A percentile compares a stretch with the other conserved stretches of the same genome.
These are phyloP conservation scores for Melipona bicolor DNA, from an alignment of 2,888 invertebrate species.

Conservation along the genomic window DNA sequence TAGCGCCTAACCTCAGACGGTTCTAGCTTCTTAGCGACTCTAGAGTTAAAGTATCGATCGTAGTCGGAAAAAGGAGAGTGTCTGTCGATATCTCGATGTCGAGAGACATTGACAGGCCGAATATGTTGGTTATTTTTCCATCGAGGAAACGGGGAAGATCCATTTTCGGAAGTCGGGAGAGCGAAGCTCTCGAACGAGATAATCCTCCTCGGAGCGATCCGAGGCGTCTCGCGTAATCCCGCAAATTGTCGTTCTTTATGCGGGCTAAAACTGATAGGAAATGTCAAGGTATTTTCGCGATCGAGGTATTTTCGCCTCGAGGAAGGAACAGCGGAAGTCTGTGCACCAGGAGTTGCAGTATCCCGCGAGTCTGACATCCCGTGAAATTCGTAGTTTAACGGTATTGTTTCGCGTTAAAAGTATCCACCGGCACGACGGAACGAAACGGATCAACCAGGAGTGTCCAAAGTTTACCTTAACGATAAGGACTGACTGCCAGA, in stretches of 20 bases:
- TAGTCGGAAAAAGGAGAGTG: neutral
- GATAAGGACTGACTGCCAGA: slow-evolving; percentile 46
- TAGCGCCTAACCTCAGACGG: neutral
- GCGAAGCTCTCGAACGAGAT: neutral
- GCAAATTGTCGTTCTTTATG: slow-evolving; percentile 1
- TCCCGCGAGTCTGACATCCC: neutral
- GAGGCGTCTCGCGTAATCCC: neutral
- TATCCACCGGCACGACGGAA: neutral
- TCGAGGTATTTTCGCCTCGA: neutral
- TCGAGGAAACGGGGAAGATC: neutral
- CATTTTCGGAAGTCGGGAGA: neutral
- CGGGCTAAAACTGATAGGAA: slow-evolving; percentile 3
- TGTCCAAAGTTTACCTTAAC: slow-evolving; percentile 43
- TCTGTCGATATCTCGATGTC: slow-evolving; percentile 30
- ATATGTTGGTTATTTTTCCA: neutral
- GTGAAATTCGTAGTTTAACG: slow-evolving; percentile 23
- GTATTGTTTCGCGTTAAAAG: slow-evolving; percentile 15
- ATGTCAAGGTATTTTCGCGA: slow-evolving; percentile 8
- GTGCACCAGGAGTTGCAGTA: neutral
- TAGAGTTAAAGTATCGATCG: slow-evolving; percentile 29
- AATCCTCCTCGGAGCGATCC: neutral
- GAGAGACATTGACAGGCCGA: neutral
- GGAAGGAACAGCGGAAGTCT: neutral
- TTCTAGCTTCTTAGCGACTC: neutral
- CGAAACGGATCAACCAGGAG: slow-evolving; percentile 24